A percentile compares a stretch with the other conserved stretches of the same genome.
Conservation (phyloP, 2,888 invertebrate genomes). For the Sphinx pinastri region DNA sequence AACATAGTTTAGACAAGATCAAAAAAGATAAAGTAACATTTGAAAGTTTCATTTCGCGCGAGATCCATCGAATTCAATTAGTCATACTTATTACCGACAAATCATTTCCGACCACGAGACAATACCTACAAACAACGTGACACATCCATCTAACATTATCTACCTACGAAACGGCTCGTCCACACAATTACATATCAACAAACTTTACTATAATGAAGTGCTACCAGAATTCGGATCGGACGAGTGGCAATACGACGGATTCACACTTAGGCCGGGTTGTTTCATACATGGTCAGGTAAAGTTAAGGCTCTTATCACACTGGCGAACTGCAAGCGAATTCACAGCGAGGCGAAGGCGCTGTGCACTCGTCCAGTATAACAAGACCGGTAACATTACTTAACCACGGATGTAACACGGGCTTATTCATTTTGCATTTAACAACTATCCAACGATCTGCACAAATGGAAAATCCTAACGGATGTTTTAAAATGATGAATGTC, state of each 20-base stretch:
- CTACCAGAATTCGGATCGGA: constrained; percentile 23
- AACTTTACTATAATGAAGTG: constrained; percentile 6
- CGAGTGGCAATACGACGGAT: constrained; percentile 15
- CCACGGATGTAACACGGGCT: too few species aligned
- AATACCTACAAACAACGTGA: constrained; percentile 10
- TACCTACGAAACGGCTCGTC: neutral
- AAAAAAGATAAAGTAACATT: neutral
- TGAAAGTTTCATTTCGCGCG: neutral
- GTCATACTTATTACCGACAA: neutral
- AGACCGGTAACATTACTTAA: too few species aligned
- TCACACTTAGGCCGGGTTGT: neutral
- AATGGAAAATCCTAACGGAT: neutral
- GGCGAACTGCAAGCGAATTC: too few species aligned
- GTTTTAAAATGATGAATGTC: too few species aligned
- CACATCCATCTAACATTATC: constrained; percentile 15
- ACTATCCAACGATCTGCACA: neutral
- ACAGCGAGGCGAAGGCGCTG: too few species aligned
- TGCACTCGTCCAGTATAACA: too few species aligned
- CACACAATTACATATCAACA: neutral
- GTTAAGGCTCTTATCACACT: too few species aligned
- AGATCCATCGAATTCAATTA: constrained; percentile 5
- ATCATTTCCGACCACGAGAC: constrained; percentile 9
- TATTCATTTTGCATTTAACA: neutral
- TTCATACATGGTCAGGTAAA: too few species aligned
- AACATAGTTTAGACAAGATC: neutral